A percentile compares a stretch with the other conserved stretches of the same genome.
phyloP scores from a whole-genome alignment of 2,113 vertebrate species.

The Otocyon megalotis region DNA sequence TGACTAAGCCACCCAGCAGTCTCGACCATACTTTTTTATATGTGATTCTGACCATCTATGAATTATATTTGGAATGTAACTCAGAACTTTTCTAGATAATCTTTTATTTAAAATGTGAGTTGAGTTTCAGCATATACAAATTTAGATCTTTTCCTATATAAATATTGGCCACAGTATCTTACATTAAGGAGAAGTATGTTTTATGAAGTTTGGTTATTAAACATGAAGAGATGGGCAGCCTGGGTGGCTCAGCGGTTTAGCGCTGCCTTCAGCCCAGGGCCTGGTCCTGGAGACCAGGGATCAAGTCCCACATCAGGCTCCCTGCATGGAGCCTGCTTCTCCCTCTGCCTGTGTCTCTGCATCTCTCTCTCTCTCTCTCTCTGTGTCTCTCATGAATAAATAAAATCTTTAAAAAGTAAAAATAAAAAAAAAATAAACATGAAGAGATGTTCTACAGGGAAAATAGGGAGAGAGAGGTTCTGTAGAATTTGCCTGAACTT shows the following conservation, averaged over 20 bases:
- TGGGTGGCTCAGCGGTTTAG: no score
- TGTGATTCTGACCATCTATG: background rate
- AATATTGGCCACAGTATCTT: conserved; percentile 24
- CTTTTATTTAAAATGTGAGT: conserved; percentile 36
- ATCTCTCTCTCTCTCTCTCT: no score
- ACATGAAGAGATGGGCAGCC: background rate
- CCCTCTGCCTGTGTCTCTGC: no score
- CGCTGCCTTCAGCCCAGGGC: no score
- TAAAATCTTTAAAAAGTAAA: no score
- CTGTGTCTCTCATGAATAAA: no score
- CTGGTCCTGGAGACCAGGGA: no score
- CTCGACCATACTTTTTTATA: background rate
- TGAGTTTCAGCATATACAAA: conserved; percentile 19
- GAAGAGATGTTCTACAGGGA: background rate
- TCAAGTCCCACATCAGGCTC: no score
- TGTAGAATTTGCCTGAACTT: background rate
- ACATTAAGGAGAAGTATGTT: background rate
- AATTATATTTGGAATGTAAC: conserved; percentile 9
- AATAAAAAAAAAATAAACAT: background rate
- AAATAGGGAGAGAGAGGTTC: background rate
- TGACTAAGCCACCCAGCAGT: background rate
- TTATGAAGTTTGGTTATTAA: conserved; percentile 30
- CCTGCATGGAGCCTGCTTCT: no score
- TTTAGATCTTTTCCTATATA: background rate
- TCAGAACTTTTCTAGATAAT: background rate